Evolutionary conservation across 2,113 vertebrate genomes (phyloP).

Genomic region (Oncorhynchus mykiss): DNA sequence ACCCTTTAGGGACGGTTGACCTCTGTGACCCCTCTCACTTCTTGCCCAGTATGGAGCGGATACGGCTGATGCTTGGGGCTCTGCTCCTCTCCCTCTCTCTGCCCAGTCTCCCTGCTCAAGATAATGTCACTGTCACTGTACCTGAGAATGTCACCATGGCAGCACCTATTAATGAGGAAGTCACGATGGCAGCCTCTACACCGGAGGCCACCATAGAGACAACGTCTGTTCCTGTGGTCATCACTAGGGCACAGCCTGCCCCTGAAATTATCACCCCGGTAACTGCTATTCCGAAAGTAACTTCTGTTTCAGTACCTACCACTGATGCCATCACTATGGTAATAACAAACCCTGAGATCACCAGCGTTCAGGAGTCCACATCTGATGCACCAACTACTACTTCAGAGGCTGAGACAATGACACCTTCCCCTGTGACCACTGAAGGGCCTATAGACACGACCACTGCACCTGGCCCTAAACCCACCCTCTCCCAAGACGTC

Average conservation of each 20-base stretch:
- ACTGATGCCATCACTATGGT: too few species aligned
- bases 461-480: neutral
- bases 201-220: neutral
- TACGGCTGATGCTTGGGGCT: neutral
- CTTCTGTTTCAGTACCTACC: too few species aligned
- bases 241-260: neutral
- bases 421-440: neutral
- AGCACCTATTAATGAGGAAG: neutral
- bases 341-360: neutral
- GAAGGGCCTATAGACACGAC: neutral
- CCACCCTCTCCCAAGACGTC: neutral
- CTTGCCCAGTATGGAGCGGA: neutral
- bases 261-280: neutral
- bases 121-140: neutral
- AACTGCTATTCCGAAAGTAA: neutral
- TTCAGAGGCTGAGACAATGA: neutral
- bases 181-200: neutral
- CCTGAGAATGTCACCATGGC: neutral
- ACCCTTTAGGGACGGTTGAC: neutral
- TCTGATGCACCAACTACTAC: neutral
- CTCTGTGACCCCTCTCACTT: neutral
- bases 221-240: neutral
- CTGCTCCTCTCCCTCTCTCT: constrained; percentile 27
- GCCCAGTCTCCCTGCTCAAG: neutral
- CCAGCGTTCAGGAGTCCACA: neutral